These are phyloP conservation scores for Dusona sp. DNA, from an alignment of 2,888 invertebrate species.

Conservation along the genomic window DNA sequence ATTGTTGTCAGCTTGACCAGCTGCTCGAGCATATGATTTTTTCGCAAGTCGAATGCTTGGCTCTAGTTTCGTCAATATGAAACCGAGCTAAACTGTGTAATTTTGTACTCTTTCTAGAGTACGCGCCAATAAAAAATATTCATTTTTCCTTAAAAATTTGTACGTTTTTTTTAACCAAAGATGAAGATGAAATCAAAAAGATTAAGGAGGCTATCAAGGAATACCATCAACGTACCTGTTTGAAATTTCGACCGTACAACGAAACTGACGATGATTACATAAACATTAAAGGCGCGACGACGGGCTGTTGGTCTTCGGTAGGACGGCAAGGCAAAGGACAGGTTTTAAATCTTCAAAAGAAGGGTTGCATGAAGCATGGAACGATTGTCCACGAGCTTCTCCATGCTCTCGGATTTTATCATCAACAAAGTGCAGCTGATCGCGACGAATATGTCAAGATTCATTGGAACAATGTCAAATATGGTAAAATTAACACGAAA, in stretches of 20 bases:
- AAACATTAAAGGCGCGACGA: conserved; percentile 85
- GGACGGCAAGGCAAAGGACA: conserved; percentile 88
- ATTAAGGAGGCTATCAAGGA: conserved; percentile 87
- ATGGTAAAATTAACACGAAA: conserved; percentile 83
- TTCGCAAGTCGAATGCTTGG: too few relatives aligned
- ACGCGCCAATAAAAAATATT: not conserved
- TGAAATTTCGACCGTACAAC: conserved; percentile 87
- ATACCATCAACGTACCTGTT: conserved; percentile 88
- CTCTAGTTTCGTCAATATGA: too few relatives aligned
- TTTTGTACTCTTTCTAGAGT: too few relatives aligned
- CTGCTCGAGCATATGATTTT: too few relatives aligned
- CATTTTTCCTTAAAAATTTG: not conserved
- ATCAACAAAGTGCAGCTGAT: conserved; percentile 92
- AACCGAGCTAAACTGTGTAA: too few relatives aligned
- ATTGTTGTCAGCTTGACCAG: too few relatives aligned
- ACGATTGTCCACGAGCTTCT: conserved; percentile 90
- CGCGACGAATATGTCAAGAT: conserved; percentile 91
- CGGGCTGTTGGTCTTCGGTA: conserved; percentile 90
- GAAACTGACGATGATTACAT: conserved; percentile 87
- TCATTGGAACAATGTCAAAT: conserved; percentile 89
- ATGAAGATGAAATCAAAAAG: conserved; percentile 84
- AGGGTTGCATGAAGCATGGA: conserved; percentile 84
- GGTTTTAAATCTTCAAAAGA: conserved; percentile 85
- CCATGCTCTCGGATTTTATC: conserved; percentile 93
- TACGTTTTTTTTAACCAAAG: conserved; percentile 74